Evolutionary conservation across 2,113 vertebrate species (phyloP), one percentile per base, ranked within the genome.

Genomic region (Xiphophorus maculatus): DNA sequence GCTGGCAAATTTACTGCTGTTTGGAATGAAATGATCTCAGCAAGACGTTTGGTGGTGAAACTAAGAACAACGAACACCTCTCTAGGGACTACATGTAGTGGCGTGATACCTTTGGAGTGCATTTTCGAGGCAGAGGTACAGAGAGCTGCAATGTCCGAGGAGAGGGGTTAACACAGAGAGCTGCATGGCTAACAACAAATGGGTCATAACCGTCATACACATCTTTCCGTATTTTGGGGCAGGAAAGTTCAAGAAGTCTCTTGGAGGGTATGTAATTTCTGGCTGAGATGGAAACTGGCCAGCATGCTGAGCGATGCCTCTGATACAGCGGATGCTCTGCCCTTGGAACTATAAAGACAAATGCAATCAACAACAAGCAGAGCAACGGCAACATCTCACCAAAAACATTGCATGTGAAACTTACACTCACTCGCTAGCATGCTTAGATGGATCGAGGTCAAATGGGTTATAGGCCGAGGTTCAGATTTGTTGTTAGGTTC

Each of bases 111-210:
- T 73, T 79, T 4, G 81, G 80, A 76, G 19, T 72, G 70, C 90
- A 92, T 80, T 93, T 94, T 25, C 89, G 91, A 19, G 90, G 83
- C 73, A 93, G 83, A 14, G 93, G 93, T 7, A 87, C 65, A 63
- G 89, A 84, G 12, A 94, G 93, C 71, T 94, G 88, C 14, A 81
- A 83, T 25, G 94, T 68, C 22, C 92, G 91, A 0, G 92, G 67
- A 1, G 94, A 92, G 0, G 93, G 88, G 2, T 71, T 76, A 70
- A 92, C 92, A 1, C 81, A 83, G 30, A 60, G 64, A 10, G 93
- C 93, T 0, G 90, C 88, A 27, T 13, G 66, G 70, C 84, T 93
- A 3, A 95, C 81, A 0, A 7, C 1, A 66, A 90, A 92, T 0
- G 93, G 93, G 72, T 93, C 66, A 17, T 90, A 88, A 1, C 87